Base-by-base conservation (phyloP, 2,113 vertebrate species). In the Glaucidium brasilianum region DNA sequence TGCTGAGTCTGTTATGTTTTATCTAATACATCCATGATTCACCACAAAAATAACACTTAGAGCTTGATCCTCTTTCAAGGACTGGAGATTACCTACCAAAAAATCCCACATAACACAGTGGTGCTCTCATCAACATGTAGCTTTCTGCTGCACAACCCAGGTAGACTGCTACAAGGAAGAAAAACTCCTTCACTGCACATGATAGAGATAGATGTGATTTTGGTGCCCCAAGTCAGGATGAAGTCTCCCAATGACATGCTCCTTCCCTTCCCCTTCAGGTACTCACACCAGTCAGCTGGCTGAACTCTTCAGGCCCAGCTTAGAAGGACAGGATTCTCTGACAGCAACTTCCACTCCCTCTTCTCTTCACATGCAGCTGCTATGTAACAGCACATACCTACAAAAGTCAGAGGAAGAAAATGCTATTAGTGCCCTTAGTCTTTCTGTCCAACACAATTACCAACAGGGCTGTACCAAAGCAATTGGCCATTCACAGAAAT, bases 331-430 rank as follows among this genome's bases (percentile, higher is more conserved):
- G 19, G 43, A 72, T 93, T 45, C 52, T 94, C 76, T 11, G 34
- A 69, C 2, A 4, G 56, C 0, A 0, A 75, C 43, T 76, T 79
- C 75, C 21, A 26, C 50, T 78, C 52, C 0, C 37, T 67, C 66
- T 94, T 85, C 68, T 89, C 69, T 89, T 96, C 83, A 96, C 80
- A 19, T 78, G 58, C 49, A 97, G 45, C 39, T 72, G 43, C 77
- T 85, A 63, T 0, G 1, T 91, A 88, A 92, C 80, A 94, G 53
- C 37, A 45, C 96, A 97, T 96, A 95, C 94, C 96, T 97, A 91
- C 19, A 86, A 23, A 86, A 89, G 30, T 11, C 79, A 89, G n/a
- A 64, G 53, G 74, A 88, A 88, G 49, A 92, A 88, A 89, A 83
- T 13, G 21, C 12, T 35, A 9, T 77, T 62, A 92, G 35, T 13